phyloP scores from a whole-genome alignment of 37 sponge, comb jelly and placozoan species.

The Axinella damicornis region DNA sequence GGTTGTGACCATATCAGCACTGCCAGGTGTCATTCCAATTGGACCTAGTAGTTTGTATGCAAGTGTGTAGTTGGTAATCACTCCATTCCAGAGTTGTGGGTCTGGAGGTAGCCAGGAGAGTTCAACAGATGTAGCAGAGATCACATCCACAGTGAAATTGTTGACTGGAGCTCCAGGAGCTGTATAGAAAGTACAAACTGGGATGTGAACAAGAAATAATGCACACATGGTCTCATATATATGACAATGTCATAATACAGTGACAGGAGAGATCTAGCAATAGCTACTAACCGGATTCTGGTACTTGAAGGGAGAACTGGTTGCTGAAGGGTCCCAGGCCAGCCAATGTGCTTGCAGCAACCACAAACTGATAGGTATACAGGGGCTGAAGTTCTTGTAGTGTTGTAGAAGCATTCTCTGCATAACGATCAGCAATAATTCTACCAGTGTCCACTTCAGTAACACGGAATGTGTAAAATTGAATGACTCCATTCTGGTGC shows the following conservation, averaged over 20 bases:
- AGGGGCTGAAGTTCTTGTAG: not conserved
- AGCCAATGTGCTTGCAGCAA: not conserved
- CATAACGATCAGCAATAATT: not conserved
- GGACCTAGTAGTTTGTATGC: not conserved
- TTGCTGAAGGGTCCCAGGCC: not conserved
- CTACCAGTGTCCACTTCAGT: not conserved
- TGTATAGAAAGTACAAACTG: not conserved
- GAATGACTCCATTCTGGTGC: not conserved
- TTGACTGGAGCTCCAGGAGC: not conserved
- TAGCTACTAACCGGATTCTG: not conserved
- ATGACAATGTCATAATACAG: too few species aligned
- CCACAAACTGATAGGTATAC: not conserved
- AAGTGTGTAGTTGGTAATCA: conserved; percentile 2
- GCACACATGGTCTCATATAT: too few species aligned
- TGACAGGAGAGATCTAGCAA: too few species aligned
- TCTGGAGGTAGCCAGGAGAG: conserved; percentile 40
- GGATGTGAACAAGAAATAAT: too few species aligned
- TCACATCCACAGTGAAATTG: not conserved
- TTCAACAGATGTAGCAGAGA: not conserved
- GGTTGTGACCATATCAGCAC: too few species aligned
- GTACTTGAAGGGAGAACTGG: not conserved
- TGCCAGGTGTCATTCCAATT: not conserved
- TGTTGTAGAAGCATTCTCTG: not conserved
- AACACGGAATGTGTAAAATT: not conserved
- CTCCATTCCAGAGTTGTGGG: conserved; percentile 25